phyloP scores from a whole-genome alignment of 2,888 invertebrate genomes.

The Seladonia tumulorum region DNA sequence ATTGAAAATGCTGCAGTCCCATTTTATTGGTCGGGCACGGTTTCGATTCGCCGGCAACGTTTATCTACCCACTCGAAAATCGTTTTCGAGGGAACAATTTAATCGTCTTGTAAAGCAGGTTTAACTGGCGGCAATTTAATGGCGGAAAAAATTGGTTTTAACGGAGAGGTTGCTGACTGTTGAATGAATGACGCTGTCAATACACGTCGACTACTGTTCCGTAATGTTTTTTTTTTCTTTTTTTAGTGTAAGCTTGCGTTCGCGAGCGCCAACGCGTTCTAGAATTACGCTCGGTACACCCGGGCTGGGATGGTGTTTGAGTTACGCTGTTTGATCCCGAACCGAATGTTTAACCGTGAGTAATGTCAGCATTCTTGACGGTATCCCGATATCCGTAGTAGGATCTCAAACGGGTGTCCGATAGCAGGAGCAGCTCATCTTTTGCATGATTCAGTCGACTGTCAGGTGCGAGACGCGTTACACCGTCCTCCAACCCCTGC shows the following conservation, averaged over 20 bases:
- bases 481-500: constrained; percentile 7
- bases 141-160: constrained; percentile 5
- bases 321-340: constrained; percentile 66
- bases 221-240: not conserved
- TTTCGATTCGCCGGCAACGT: not conserved
- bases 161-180: not conserved
- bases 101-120: constrained; percentile 1
- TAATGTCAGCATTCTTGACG: constrained; percentile 74
- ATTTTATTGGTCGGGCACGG: not conserved
- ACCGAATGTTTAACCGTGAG: constrained; percentile 71
- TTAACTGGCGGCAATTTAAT: not conserved
- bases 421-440: constrained; percentile 41
- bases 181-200: not conserved
- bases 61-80: not conserved
- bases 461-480: constrained; percentile 56
- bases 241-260: not conserved
- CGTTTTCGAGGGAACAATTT: not conserved
- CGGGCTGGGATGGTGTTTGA: constrained; percentile 57
- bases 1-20: not conserved
- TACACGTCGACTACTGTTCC: not conserved
- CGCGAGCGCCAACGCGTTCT: constrained; percentile 43
- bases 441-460: constrained; percentile 70
- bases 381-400: constrained; percentile 55
- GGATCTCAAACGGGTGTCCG: constrained; percentile 58
- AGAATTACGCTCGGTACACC: constrained; percentile 62